Percentiles rank a stretch among this genome's conserved stretches.
phyloP scores from a whole-genome alignment of 2,797 vertebrate species.

The Allobates femoralis region DNA sequence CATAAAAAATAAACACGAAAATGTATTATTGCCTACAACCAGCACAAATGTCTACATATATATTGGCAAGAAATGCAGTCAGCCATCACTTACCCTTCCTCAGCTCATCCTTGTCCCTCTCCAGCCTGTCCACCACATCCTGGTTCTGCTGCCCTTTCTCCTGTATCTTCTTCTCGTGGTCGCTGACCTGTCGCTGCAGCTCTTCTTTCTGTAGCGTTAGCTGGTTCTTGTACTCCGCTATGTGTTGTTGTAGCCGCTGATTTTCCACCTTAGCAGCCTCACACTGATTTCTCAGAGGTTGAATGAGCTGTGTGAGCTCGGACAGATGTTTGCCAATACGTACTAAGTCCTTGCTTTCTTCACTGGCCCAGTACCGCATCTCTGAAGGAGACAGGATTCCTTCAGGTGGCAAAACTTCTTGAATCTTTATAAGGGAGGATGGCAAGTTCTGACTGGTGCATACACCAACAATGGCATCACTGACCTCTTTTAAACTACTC shows the following conservation, averaged over 20 bases:
- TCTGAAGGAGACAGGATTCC: conserved; percentile 80
- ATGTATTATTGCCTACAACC: not conserved
- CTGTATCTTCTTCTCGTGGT: conserved; percentile 73
- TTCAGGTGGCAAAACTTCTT: conserved; percentile 71
- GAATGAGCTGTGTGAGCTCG: conserved; percentile 78
- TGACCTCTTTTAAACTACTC: conserved; percentile 77
- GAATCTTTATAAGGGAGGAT: conserved; percentile 81
- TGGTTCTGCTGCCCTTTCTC: conserved; percentile 70
- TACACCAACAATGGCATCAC: conserved; percentile 78
- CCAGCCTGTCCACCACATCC: conserved; percentile 73
- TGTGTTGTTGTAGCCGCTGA: conserved; percentile 71
- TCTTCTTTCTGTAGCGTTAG: conserved; percentile 73
- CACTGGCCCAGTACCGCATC: conserved; percentile 82
- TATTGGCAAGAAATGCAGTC: not conserved
- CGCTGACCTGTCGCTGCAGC: conserved; percentile 68
- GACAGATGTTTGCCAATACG: conserved; percentile 82
- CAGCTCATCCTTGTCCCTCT: conserved; percentile 76
- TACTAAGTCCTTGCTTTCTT: conserved; percentile 85
- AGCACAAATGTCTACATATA: not conserved
- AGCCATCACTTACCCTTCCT: conserved; percentile 73
- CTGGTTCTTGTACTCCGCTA: conserved; percentile 70
- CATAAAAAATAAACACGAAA: no score
- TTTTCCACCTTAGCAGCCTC: conserved; percentile 72
- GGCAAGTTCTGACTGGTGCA: conserved; percentile 88
- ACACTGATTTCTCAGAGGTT: conserved; percentile 78